These are phyloP conservation scores for Phylloscopus trochilus DNA, from an alignment of 2,113 vertebrate genomes.

Conservation along the genomic window DNA sequence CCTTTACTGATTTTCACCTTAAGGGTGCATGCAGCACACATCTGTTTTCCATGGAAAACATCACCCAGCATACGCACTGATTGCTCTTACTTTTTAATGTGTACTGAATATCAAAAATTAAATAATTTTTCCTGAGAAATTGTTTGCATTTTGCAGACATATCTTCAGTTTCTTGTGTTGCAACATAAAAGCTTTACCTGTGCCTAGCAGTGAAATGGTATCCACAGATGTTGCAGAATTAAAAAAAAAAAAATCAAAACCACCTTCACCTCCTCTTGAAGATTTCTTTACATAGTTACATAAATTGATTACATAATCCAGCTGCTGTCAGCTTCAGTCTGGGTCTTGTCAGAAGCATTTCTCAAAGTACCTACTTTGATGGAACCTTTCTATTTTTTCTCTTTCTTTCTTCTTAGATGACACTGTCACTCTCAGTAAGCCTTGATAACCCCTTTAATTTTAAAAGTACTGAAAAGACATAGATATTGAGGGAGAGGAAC, in stretches of 20 bases:
- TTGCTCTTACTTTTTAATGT: background rate
- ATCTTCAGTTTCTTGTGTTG: background rate
- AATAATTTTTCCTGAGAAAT: background rate
- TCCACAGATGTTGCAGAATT: background rate
- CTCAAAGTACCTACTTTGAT: background rate
- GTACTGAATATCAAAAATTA: background rate
- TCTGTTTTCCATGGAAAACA: background rate
- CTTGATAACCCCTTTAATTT: background rate
- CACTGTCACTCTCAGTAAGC: background rate
- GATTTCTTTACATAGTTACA: background rate
- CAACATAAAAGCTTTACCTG: background rate
- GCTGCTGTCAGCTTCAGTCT: slow-evolving; percentile 2
- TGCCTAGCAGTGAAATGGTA: background rate
- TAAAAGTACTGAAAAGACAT: background rate
- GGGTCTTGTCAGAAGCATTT: slow-evolving; percentile 21
- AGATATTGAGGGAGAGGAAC: background rate
- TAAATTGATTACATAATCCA: slow-evolving; percentile 28
- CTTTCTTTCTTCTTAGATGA: background rate
- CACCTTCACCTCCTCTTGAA: slow-evolving; percentile 9
- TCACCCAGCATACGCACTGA: background rate
- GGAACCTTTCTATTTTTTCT: slow-evolving; percentile 13
- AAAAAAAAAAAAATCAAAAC: background rate
- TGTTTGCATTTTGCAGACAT: background rate
- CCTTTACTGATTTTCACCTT: background rate
- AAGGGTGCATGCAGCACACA: background rate